phyloP scores from a whole-genome alignment of 2,113 vertebrate species.

The Lepus europaeus region DNA sequence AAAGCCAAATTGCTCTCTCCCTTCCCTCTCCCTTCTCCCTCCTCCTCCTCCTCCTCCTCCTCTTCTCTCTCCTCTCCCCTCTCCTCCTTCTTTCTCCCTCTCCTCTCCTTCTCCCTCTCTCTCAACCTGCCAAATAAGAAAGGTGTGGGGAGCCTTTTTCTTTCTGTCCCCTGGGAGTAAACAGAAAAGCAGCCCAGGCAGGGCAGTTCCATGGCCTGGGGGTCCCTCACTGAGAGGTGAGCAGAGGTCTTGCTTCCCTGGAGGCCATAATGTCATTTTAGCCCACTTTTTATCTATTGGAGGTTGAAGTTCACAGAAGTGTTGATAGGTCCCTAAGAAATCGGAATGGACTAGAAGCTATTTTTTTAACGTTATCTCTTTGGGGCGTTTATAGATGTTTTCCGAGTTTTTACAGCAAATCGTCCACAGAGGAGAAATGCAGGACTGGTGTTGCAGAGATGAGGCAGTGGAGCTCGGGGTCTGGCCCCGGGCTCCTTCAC shows the following conservation, averaged over 20 bases:
- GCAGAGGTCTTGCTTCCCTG: not conserved
- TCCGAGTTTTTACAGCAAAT: not conserved
- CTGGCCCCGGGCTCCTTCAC: not conserved
- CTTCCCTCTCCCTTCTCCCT: not conserved
- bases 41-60: too few relatives aligned
- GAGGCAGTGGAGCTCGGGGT: not conserved
- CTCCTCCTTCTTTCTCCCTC: not conserved
- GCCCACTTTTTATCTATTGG: not conserved
- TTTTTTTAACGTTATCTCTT: not conserved
- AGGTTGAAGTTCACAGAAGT: not conserved
- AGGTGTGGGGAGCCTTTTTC: too few relatives aligned
- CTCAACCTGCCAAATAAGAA: not conserved
- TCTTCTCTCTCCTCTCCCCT: not conserved
- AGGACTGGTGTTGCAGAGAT: not conserved
- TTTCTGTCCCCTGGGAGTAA: not conserved
- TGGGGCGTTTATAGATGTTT: not conserved
- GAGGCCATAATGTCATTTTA: not conserved
- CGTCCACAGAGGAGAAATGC: not conserved
- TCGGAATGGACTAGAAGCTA: not conserved
- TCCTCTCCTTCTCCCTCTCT: not conserved
- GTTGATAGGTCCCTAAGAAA: not conserved
- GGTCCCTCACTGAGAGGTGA: fast-evolving
- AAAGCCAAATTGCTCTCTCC: not conserved
- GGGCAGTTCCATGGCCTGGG: too few relatives aligned
- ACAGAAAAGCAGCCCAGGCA: not conserved